Evolutionary conservation across 2,113 vertebrate species (phyloP).

Genomic region (Bubo bubo): DNA sequence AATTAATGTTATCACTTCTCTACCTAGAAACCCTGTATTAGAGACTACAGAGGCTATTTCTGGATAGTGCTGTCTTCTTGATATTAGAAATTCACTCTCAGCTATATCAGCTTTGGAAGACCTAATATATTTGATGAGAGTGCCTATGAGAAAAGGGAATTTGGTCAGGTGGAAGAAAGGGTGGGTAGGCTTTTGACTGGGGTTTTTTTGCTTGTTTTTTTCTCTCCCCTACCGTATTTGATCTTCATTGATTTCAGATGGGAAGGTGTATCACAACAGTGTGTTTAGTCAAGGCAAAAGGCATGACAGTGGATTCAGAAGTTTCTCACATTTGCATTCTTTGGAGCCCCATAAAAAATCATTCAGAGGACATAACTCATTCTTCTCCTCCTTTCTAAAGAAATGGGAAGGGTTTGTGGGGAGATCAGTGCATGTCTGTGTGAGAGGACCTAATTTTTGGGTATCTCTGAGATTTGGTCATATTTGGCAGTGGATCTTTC

Average conservation of each 20-base stretch:
- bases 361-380: background rate
- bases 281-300: background rate
- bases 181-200: background rate
- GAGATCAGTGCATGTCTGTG: background rate
- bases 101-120: background rate
- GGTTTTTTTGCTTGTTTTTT: background rate
- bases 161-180: background rate
- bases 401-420: background rate
- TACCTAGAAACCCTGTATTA: background rate
- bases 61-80: background rate
- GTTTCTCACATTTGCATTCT: background rate
- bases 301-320: background rate
- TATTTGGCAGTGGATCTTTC: background rate
- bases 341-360: background rate
- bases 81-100: background rate
- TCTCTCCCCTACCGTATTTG: background rate
- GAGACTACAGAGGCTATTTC: background rate
- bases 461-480: background rate
- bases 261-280: background rate
- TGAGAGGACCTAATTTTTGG: background rate
- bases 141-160: background rate
- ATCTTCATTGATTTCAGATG: background rate
- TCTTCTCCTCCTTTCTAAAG: background rate
- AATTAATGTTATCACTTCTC: background rate
- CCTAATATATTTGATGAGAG: background rate